These are phyloP conservation scores for Synergus japonicus DNA, from an alignment of 2,888 invertebrate species.

Conservation along the genomic window DNA sequence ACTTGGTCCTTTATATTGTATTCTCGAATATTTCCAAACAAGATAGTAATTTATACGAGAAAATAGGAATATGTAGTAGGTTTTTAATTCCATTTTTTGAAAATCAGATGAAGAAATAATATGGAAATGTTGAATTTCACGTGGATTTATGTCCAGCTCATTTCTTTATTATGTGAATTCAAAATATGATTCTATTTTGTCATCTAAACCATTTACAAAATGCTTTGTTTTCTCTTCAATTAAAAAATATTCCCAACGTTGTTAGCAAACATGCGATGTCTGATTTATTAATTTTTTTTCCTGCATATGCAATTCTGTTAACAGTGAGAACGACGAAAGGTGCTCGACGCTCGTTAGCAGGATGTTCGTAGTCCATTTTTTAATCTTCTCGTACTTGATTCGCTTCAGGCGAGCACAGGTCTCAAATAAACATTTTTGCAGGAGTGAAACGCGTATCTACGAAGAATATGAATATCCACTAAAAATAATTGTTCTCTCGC, in stretches of 20 bases:
- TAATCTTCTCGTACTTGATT: constrained; percentile 23
- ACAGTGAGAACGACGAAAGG: constrained; percentile 33
- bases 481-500: constrained; percentile 12
- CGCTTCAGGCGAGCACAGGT: constrained; percentile 6
- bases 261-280: constrained; percentile 24
- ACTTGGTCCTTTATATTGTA: not conserved
- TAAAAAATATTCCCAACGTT: not conserved
- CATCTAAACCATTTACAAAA: not conserved
- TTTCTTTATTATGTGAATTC: no score
- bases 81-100: not conserved
- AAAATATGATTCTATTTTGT: no score
- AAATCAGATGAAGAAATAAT: no score
- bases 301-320: not conserved
- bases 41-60: not conserved
- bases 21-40: constrained; percentile 14
- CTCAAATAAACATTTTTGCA: constrained; percentile 19
- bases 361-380: constrained; percentile 41
- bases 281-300: constrained; percentile 40
- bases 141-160: no score
- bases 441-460: not conserved
- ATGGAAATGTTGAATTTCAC: no score
- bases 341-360: constrained; percentile 47
- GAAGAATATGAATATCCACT: constrained; percentile 21
- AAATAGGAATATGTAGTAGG: constrained; percentile 1
- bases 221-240: not conserved